Base-by-base conservation (phyloP, 1,140 invertebrate genomes). In the Drosophila repletoides region DNA sequence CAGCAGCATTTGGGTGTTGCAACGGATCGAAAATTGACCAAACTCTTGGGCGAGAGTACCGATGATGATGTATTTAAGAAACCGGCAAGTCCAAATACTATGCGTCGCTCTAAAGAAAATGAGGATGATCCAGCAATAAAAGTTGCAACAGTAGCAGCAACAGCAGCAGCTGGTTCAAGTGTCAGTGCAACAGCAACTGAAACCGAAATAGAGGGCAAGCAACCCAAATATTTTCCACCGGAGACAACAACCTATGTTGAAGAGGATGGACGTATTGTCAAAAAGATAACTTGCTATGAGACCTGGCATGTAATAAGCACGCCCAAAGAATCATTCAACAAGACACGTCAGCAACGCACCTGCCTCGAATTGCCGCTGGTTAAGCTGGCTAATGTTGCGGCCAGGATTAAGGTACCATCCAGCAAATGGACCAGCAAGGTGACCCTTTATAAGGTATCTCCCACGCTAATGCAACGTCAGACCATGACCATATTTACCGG, bases 241-340 rank as follows among this genome's bases (percentile, higher is more conserved):
- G 86, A 88, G 70, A 90, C 89, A 52, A 89, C 86, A 10, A 77
- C 73, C 0, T 76, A 88, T 9, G 70, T 69, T 10, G 58, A 88
- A 36, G 83, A 90, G 48, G 88, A 89, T 9, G 89, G 89, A n/a
- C 86, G 89, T 4, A 41, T 90, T n/a, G 76, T 90, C 5, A 89
- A 89, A 33, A 90, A 90, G 64, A 89, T 90, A 17, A 90, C 89
- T 1, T 90, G 89, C 64, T 90, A 89, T 38, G 89, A 90, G 66
- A 90, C 87, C 22, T 90, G 89, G 89, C 89, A 90, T 53, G 89
- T 90, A 24, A 89, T 90, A 0, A 76, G 77, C 21, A 58, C 79
- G 15, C 68, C 73, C 29, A 36, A 56, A 19, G 70, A 79, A 6
- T 7, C 38, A n/a, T 6, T 34, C 2, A 2, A 14, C 4, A 64